phyloP scores from a whole-genome alignment of 2,113 vertebrate genomes.

The Trachemys scripta region DNA sequence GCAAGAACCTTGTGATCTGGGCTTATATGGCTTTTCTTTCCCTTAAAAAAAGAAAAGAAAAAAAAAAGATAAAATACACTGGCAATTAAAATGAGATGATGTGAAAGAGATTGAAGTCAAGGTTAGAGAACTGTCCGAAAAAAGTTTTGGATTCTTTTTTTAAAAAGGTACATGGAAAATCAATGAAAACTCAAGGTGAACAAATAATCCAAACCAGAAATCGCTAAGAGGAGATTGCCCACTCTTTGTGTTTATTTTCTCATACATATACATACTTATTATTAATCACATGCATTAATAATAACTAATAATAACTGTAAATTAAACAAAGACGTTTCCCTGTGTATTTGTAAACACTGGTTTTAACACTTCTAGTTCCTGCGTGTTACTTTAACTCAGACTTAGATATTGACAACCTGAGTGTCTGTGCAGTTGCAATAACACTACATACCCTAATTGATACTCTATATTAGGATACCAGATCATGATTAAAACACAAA shows the following conservation, averaged over 20 bases:
- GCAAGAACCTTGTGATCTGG: conserved; percentile 1
- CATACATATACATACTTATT: no score
- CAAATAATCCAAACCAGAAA: background rate
- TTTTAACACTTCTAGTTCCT: background rate
- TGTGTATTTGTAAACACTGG: background rate
- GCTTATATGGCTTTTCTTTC: background rate
- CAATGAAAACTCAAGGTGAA: background rate
- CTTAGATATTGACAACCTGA: background rate
- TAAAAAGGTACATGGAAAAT: background rate
- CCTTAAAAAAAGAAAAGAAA: background rate
- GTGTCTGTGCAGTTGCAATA: background rate
- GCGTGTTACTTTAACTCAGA: background rate
- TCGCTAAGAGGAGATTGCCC: fast-evolving
- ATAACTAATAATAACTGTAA: background rate
- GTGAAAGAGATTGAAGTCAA: background rate
- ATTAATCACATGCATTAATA: no score
- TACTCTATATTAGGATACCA: background rate
- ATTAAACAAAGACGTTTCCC: background rate
- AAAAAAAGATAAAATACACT: background rate
- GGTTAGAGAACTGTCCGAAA: background rate
- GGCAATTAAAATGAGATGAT: background rate
- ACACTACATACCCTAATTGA: background rate
- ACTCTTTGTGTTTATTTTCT: background rate
- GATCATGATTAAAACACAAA: background rate
- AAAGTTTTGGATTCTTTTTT: background rate